phyloP scores from a whole-genome alignment of 2,888 invertebrate genomes.

The Tineola bisselliella region DNA sequence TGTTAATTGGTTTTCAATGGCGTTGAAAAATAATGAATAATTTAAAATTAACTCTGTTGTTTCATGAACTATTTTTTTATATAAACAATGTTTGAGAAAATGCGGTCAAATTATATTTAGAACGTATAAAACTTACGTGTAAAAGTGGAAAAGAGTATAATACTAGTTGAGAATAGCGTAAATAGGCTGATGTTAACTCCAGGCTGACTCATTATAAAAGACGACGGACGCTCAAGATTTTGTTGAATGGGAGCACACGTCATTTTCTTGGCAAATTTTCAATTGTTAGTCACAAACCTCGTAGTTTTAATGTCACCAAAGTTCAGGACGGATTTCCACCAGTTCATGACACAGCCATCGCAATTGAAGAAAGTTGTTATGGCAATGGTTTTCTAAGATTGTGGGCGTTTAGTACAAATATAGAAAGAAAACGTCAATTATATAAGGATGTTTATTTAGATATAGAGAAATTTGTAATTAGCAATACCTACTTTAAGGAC shows the following conservation, averaged over 20 bases:
- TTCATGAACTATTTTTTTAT: too few species aligned
- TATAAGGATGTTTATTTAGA: background rate
- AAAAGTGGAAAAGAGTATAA: background rate
- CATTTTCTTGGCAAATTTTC: background rate
- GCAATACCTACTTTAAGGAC: too few species aligned
- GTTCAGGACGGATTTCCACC: background rate
- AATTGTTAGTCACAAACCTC: background rate
- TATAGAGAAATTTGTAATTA: too few species aligned
- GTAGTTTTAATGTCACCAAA: background rate
- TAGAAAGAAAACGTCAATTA: background rate
- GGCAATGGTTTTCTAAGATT: background rate
- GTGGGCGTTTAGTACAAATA: background rate
- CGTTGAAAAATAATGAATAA: too few species aligned
- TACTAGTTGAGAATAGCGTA: background rate
- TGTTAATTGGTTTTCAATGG: too few species aligned
- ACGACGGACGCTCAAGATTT: background rate
- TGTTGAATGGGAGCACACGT: constrained; percentile 1
- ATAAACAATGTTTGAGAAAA: too few species aligned
- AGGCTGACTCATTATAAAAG: background rate
- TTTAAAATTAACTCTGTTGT: too few species aligned
- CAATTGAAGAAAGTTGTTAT: background rate
- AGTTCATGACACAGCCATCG: background rate
- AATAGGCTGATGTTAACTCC: background rate
- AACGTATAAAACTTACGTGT: background rate
- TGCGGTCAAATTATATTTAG: background rate